Evolutionary conservation across 2,797 vertebrate genomes (phyloP).

Genomic region (Macrochelys suwanniensis): DNA sequence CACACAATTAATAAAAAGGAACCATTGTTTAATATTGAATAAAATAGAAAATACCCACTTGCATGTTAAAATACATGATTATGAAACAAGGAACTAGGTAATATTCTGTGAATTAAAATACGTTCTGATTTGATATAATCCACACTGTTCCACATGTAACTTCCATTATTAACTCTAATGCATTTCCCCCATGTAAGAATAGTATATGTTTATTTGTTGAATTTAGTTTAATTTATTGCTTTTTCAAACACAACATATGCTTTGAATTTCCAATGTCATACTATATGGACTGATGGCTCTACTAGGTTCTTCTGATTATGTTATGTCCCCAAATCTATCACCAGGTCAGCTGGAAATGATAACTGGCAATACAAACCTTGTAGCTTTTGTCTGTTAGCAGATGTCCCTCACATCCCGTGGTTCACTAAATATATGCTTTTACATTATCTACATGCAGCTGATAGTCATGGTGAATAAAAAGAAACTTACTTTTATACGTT

Average conservation of each 20-base stretch:
- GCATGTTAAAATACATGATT: background rate
- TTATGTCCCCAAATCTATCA: background rate
- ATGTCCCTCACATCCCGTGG: background rate
- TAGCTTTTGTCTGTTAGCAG: background rate
- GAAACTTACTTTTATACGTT: conserved; percentile 98
- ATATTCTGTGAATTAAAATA: background rate
- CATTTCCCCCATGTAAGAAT: background rate
- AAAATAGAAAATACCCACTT: background rate
- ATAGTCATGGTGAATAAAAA: background rate
- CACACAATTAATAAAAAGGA: background rate
- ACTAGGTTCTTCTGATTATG: background rate
- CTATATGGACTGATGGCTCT: background rate
- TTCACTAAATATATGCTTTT: background rate
- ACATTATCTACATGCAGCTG: conserved; percentile 14
- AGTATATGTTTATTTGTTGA: background rate
- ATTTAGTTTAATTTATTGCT: conserved; percentile 10
- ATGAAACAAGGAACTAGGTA: background rate
- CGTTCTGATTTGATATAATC: background rate
- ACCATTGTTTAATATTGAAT: background rate
- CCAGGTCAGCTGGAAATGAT: background rate
- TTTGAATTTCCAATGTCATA: background rate
- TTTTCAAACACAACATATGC: conserved; percentile 16
- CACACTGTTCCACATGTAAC: background rate
- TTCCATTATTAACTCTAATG: background rate
- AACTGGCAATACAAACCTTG: conserved; percentile 16